Base-by-base conservation (phyloP, 2,797 vertebrate genomes). In the Ceyx erithaca region DNA sequence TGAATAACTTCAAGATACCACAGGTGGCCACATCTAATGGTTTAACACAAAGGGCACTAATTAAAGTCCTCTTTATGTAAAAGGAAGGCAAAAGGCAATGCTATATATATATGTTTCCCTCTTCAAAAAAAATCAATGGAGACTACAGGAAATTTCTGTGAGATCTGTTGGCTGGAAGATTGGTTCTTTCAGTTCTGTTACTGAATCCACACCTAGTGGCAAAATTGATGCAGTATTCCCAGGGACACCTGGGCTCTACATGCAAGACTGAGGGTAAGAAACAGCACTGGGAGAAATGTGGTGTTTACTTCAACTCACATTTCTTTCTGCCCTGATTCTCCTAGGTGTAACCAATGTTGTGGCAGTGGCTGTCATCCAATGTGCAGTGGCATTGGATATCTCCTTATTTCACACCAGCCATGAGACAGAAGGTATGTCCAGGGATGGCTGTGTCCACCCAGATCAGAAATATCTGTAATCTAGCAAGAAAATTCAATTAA, bases 1-100 rank as follows among this genome's bases (percentile, higher is more conserved):
- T 79, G 89, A 92, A 62, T 90, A 93, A 90, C 59, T 73, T 80
- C 48, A 91, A 54, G 62, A 67, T 78, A 76, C 80, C 80, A 69
- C 69, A 26, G 84, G 93, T 43, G 80, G 91, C 43, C 62, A 57
- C 58, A 84, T 80, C 84, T 88, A 64, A 80, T 30, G 61, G n/a
- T 71, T 78, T 83, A 91, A 82, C 61, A 73, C 86, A 93, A 96
- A 95, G 43, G 52, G 28, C 77, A 85, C 92, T 92, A 86, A 97
- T 95, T 84, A 85, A 91, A 93, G 13, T 33, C 26, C 40, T 87
- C 23, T 58, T n/a, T 66, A 13, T 57, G 35, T 30, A 73, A 88
- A 95, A 91, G 20, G 23, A 86, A 84, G 41, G 66, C 28, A 76
- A 89, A 92, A 85, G 35, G 43, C 58, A 54, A 33, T 49, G 48